Base-by-base conservation (phyloP, 1,140 invertebrate species). In the Habropoda laboriosa region DNA sequence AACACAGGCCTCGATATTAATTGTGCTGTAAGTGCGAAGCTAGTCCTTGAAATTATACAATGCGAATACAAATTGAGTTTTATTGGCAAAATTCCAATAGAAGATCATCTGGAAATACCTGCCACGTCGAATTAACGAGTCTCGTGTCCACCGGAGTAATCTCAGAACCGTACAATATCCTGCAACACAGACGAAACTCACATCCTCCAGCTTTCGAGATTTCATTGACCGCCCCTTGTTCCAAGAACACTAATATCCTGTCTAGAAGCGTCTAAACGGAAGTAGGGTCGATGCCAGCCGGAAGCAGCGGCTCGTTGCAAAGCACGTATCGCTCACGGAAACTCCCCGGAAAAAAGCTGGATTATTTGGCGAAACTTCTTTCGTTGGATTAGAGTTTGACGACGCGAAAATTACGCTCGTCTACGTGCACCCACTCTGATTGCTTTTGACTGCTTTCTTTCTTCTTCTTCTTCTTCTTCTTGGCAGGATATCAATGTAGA, bases 331-430 rank as follows among this genome's bases (percentile, higher is more conserved):
- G 57, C 10, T 38, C 42, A 7, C 57, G 21, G 40, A 47, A 47
- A 40, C 35, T 30, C 1, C 13, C 10, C 10, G 27, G 27, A 70
- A 71, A 60, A 49, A 45, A n/a, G 38, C 13, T 21, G 32, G 53
- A 49, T 58, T 45, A 45, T 57, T 40, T 70, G 66, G 24, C 10
- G 24, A 77, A 70, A 58, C 24, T 57, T 77, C 40, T 70, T 40
- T 38, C 40, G n/a, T 4, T 13, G 55, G 75, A 71, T 77, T 77
- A 77, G 53, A 60, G 75, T 76, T 57, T 58, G 74, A 76, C 64
- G 74, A 76, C 63, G 18, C 53, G 66, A 49, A 58, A 66, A 70
- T 77, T 77, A 71, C 53, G 10, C 12, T 7, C 18, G 24, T 21
- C 53, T 70, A 58, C 64, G 75, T 60, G 75, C 47, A 16, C 32